These are phyloP conservation scores for Centropus unirufus DNA, from an alignment of 2,113 vertebrate species.

Conservation along the genomic window DNA sequence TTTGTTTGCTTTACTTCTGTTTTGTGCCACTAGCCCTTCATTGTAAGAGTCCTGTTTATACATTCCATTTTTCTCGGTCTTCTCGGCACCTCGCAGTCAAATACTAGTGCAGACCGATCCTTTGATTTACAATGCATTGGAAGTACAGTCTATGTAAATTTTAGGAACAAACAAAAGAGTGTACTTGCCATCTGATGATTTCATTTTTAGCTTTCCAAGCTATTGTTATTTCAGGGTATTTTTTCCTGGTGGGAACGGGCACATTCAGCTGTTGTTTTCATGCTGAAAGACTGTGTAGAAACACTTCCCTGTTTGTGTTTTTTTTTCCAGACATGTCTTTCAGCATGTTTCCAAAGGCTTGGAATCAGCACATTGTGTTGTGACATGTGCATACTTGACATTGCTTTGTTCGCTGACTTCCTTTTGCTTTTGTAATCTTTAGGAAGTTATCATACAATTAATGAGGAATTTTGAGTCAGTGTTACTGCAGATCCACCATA, in stretches of 20 bases:
- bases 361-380: slow-evolving; percentile 72
- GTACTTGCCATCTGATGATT: slow-evolving; percentile 57
- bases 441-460: slow-evolving; percentile 82
- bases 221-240: slow-evolving; percentile 60
- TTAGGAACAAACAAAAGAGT: slow-evolving; percentile 66
- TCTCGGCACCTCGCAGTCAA: slow-evolving; percentile 49
- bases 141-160: slow-evolving; percentile 60
- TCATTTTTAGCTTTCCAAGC: slow-evolving; percentile 68
- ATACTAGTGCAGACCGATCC: slow-evolving; percentile 37
- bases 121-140: slow-evolving; percentile 25
- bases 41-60: slow-evolving; percentile 56
- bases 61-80: slow-evolving; percentile 58
- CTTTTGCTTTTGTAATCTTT: slow-evolving; percentile 76
- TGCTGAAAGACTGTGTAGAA: slow-evolving; percentile 32
- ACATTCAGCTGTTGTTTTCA: slow-evolving; percentile 77
- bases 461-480: slow-evolving; percentile 68
- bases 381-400: slow-evolving; percentile 79
- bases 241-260: slow-evolving; percentile 69
- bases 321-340: slow-evolving; percentile 62
- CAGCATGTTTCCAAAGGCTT: slow-evolving; percentile 68
- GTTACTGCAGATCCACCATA: slow-evolving; percentile 49
- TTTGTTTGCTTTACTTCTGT: slow-evolving; percentile 49
- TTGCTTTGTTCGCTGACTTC: slow-evolving; percentile 77
- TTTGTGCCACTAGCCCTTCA: slow-evolving; percentile 16
- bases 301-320: not conserved